Evolutionary conservation across 92 coral and sea anemone genomes (phyloP), one percentile per base, ranked within the genome.

Genomic region (Meandrina meandrites): DNA sequence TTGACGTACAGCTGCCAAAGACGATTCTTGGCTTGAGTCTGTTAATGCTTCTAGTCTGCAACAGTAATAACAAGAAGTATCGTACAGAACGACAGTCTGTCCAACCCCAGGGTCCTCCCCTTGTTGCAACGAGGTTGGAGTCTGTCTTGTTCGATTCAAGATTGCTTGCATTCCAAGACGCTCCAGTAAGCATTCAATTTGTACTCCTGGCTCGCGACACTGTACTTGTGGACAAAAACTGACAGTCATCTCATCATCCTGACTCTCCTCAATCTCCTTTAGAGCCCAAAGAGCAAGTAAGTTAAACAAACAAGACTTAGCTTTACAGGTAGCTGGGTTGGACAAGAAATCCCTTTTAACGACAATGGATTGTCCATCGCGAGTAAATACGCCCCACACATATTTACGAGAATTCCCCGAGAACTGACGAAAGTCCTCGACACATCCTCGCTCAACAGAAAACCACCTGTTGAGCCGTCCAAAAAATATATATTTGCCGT

Each of bases 381-480:
- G 70, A 79, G 58, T 4, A 60, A 60, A 13, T 0, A 24, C 4
- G 27, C 73, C 84, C 84, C 84, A 80, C 5, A 62, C 21, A 28
- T 80, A 57, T 17, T 0, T 2, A 40, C 6, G 45, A 58, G 53
- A n/a, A 21, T 56, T 71, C 36, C 30, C 87, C 7, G 77, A 56
- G 60, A 89, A 84, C 70, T 89, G 85, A 28, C 75, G 75, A n/a
- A 67, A 5, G 6, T 71, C 76, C 62, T 67, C 69, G 19, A 89
- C 68, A 79, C 74, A 27, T 22, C 47, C 64, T 51, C 68, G 40
- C 6, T 15, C 27, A 19, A 84, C 91, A 0, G 74, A 89, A 67
- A 84, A 78, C 88, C 85, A 84, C 30, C 62, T 78, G 84, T 84
- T 76, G 9, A 79, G 83, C 1, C 78, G 88, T 32, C 92, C 89